Evolutionary conservation across 2,113 vertebrate genomes (phyloP).

Genomic region (Hemiscyllium ocellatum): DNA sequence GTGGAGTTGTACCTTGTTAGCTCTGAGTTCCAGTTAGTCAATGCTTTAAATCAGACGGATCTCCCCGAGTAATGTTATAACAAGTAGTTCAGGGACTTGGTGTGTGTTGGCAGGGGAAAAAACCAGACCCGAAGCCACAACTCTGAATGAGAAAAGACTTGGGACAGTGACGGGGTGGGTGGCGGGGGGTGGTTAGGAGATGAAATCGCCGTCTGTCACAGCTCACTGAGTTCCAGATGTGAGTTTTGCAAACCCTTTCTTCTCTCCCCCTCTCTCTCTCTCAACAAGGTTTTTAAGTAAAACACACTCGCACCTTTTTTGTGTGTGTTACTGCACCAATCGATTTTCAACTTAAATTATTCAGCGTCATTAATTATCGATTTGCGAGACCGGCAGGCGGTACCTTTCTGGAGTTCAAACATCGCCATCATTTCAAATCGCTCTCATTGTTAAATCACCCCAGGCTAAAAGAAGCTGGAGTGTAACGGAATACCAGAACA

Average conservation of each 20-base stretch:
- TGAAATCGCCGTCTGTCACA: background rate
- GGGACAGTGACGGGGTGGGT: too few species aligned
- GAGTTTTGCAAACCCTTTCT: too few species aligned
- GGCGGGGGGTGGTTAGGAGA: too few species aligned
- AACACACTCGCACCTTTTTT: slow-evolving; percentile 31
- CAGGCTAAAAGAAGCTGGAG: slow-evolving; percentile 40
- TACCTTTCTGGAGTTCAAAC: slow-evolving; percentile 42
- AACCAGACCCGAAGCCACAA: too few species aligned
- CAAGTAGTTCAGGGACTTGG: slow-evolving; percentile 85
- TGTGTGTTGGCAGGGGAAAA: slow-evolving; percentile 37
- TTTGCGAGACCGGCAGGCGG: slow-evolving; percentile 43
- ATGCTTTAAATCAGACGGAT: slow-evolving; percentile 84
- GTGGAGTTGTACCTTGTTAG: slow-evolving; percentile 81
- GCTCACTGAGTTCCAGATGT: background rate
- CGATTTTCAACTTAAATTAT: slow-evolving; percentile 46
- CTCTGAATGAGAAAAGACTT: too few species aligned
- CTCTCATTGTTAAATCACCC: slow-evolving; percentile 48
- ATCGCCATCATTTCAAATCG: slow-evolving; percentile 39
- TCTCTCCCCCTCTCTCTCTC: too few species aligned
- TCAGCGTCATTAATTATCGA: slow-evolving; percentile 52
- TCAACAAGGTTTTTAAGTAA: background rate
- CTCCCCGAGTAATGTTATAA: slow-evolving; percentile 96
- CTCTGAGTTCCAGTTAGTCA: slow-evolving; percentile 79
- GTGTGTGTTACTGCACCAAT: slow-evolving; percentile 29
- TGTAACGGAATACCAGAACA: background rate